A percentile compares a stretch with the other conserved stretches of the same genome.
Evolutionary conservation across 2,797 vertebrate genomes (phyloP).

Genomic region (Margarornis squamiger): DNA sequence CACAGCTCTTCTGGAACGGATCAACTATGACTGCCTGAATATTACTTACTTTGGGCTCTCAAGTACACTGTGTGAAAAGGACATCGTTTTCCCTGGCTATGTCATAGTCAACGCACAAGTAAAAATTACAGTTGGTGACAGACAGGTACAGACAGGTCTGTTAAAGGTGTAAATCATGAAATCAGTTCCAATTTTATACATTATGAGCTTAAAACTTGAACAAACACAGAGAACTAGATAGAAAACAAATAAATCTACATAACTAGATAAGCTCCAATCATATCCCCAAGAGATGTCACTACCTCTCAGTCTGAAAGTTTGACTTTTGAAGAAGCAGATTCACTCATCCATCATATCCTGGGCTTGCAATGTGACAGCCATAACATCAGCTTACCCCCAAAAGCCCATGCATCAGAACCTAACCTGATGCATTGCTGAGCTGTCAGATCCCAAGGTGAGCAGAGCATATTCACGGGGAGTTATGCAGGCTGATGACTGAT

Average conservation of each 20-base stretch:
- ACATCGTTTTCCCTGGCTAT: background rate
- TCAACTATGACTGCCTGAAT: background rate
- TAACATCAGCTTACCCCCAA: background rate
- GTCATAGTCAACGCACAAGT: background rate
- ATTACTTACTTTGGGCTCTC: background rate
- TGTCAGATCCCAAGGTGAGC: background rate
- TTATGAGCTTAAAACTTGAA: background rate
- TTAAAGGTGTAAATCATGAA: background rate
- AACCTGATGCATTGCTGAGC: rapidly evolving
- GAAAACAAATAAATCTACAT: background rate
- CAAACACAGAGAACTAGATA: background rate
- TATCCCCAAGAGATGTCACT: background rate
- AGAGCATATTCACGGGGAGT: rapidly evolving
- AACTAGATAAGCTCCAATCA: background rate
- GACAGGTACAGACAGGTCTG: background rate
- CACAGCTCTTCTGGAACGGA: background rate
- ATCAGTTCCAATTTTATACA: background rate
- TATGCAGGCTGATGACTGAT: rapidly evolving
- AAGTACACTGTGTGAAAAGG: background rate
- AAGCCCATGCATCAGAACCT: background rate
- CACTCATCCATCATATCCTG: background rate
- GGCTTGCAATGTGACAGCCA: background rate
- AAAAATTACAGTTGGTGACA: background rate
- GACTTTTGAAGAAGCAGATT: background rate
- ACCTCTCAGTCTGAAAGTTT: background rate